Evolutionary conservation across 2,888 invertebrate species (phyloP), one percentile per base, ranked within the genome.

Genomic region (Drosophila subquinaria): DNA sequence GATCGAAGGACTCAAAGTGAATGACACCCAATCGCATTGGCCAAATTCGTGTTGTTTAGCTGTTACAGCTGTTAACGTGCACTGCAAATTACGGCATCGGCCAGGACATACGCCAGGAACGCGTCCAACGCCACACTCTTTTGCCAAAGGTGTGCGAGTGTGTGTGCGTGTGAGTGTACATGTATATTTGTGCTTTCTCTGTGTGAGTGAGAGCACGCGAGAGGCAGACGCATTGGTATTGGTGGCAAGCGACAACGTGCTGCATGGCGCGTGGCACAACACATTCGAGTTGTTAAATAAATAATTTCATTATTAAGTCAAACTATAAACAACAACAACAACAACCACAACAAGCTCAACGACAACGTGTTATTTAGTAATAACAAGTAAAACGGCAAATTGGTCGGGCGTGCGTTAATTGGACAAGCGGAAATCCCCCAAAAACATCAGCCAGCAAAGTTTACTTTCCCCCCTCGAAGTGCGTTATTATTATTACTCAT

Each of bases 51-150:
- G 53, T 57, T 52, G 15, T 56, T 23, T 10, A 27, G 17, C 4
- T 17, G 27, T 33, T 52, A 59, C 52, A 47, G 72, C 42, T 60
- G 65, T 74, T 57, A 30, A 55, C 53, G 61, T 47, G 75, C 65
- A 67, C 67, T 53, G 77, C 75, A 89, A 89, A 86, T 89, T 89
- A 85, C 85, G 84, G 84, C 84, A 89, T 84, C 76, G 79, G 69
- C 68, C 60, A 80, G 82, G 73, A 76, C 63, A 82, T 88, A 84
- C 82, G 88, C 73, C 82, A 74, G 40, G 72, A 81, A 77, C 70
- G 85, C 80, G 88, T 87, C 79, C 88, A 79, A 81, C 68, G 84
- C 71, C 67, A 82, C 53, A 42, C 78, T 68, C 69, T 78, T 73
- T 66, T 30, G 50, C 53, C 56, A 47, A 71, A 82, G 72, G 87